Evolutionary conservation across 1,140 invertebrate species (phyloP), one percentile per base, ranked within the genome.

Genomic region (Dendrolimus kikuchii): DNA sequence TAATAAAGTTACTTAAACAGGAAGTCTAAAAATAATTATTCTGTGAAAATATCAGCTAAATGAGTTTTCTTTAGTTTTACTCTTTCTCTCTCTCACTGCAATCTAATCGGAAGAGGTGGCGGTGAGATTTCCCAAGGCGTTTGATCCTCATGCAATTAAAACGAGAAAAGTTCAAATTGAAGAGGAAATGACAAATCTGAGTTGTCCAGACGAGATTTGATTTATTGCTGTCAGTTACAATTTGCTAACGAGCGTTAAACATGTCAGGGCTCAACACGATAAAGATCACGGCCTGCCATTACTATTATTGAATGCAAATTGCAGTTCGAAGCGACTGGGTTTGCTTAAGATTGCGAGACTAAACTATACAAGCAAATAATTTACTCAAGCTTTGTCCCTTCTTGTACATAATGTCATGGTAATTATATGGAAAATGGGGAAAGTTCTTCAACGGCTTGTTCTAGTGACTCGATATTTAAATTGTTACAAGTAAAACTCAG

Each of bases 231-330:
- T 77, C 72, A 74, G 66, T 72, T 70, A 66, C 69, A 77, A 76
- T 80, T 76, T 76, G 71, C 71, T 74, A 76, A 74, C 74, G 65
- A 76, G 68, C 74, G 69, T 65, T 55, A 63, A 76, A 72, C 67
- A 70, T 71, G 68, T 68, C 68, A 68, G 64, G 60, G 62, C 49
- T 62, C 55, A 55, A 62, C 68, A 45, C 5, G 71, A 77, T 76
- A 74, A 75, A 68, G 72, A 81, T 77, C 65, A 59, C 37, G 64
- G 59, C 63, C 61, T 57, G 40, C 57, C 47, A 62, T 51, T 64
- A 43, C 59, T 61, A 65, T 72, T 77, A 77, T 75, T 74, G 68
- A 73, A 78, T 73, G 70, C 64, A 71, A 74, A 81, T 75, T 68
- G 66, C 56, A 56, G 62, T 58, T 66, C 53, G 46, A 60, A 57